Percentiles rank a stretch among this genome's conserved stretches.
Evolutionary conservation across 2,797 vertebrate genomes (phyloP).

Genomic region (Trichosurus vulpecula): DNA sequence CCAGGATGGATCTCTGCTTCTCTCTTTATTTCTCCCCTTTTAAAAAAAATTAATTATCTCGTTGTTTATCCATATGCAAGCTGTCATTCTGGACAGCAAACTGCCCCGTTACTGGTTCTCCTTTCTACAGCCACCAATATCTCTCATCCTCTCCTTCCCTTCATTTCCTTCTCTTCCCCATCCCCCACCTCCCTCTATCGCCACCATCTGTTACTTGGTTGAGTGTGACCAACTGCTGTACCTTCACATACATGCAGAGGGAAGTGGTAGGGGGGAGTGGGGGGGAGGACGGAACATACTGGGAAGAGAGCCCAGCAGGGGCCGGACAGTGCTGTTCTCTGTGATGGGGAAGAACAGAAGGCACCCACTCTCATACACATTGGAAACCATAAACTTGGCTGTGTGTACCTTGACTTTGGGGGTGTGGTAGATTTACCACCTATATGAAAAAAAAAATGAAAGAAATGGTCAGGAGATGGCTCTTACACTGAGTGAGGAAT

Average conservation of each 20-base stretch:
- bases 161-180: background rate
- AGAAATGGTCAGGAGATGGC: background rate
- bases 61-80: constrained; percentile 71
- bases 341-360: background rate
- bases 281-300: constrained; percentile 38
- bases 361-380: accelerated
- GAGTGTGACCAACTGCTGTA: constrained; percentile 29
- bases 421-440: background rate
- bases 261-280: accelerated
- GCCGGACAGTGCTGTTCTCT: accelerated
- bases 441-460: background rate
- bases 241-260: background rate
- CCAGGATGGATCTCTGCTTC: constrained; percentile 17
- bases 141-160: constrained; percentile 37
- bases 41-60: constrained; percentile 62
- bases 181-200: background rate
- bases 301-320: background rate
- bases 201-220: constrained; percentile 70
- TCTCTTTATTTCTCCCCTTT: background rate
- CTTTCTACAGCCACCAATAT: background rate
- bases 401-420: background rate
- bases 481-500: background rate
- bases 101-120: background rate
- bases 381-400: background rate
- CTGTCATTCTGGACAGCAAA: constrained; percentile 59